Percentiles rank a stretch among this genome's conserved stretches.
These are phyloP conservation scores for Teleopsis dalmanni DNA, from an alignment of 1,140 invertebrate genomes.

Conservation along the genomic window DNA sequence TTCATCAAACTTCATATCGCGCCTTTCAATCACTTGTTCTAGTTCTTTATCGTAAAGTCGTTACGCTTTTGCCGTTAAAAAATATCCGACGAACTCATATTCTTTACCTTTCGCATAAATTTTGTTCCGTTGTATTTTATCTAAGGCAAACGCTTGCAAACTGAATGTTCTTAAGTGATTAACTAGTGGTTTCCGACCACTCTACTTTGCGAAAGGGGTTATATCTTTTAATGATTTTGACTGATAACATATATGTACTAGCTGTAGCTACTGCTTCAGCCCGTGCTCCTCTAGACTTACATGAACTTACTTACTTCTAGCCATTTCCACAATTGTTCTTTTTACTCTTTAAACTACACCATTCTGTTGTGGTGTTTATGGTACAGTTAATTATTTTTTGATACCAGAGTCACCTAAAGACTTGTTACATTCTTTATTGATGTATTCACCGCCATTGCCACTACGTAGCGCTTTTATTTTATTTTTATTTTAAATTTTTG, in stretches of 20 bases:
- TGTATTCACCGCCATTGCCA: slow-evolving; percentile 31
- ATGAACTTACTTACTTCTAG: slow-evolving; percentile 38
- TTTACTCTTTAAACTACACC: slow-evolving; percentile 28
- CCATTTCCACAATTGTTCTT: slow-evolving; percentile 29
- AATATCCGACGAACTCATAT: slow-evolving; percentile 46
- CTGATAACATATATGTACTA: slow-evolving; percentile 16
- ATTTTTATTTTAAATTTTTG: slow-evolving; percentile 26
- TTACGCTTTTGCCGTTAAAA: slow-evolving; percentile 39
- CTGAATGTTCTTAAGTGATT: slow-evolving; percentile 36
- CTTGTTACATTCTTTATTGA: slow-evolving; percentile 23
- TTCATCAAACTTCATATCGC: slow-evolving; percentile 44
- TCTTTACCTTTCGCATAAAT: slow-evolving; percentile 31
- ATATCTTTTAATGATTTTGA: slow-evolving; percentile 14
- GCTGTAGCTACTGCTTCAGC: slow-evolving; percentile 23
- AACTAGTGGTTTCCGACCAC: slow-evolving; percentile 34
- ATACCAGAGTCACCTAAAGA: slow-evolving; percentile 9
- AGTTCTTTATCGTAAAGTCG: slow-evolving; percentile 25
- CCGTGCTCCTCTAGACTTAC: slow-evolving; percentile 21
- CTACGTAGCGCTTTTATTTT: slow-evolving; percentile 23
- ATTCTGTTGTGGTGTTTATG: slow-evolving; percentile 35
- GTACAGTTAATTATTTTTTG: slow-evolving; percentile 22
- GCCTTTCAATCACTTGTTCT: slow-evolving; percentile 22
- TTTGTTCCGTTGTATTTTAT: slow-evolving; percentile 39
- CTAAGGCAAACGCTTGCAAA: slow-evolving; percentile 26
- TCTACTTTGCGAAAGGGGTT: slow-evolving; percentile 8